A percentile compares a stretch with the other conserved stretches of the same genome.
Evolutionary conservation across 2,888 invertebrate genomes (phyloP).

Genomic region (Trisateles emortualis): DNA sequence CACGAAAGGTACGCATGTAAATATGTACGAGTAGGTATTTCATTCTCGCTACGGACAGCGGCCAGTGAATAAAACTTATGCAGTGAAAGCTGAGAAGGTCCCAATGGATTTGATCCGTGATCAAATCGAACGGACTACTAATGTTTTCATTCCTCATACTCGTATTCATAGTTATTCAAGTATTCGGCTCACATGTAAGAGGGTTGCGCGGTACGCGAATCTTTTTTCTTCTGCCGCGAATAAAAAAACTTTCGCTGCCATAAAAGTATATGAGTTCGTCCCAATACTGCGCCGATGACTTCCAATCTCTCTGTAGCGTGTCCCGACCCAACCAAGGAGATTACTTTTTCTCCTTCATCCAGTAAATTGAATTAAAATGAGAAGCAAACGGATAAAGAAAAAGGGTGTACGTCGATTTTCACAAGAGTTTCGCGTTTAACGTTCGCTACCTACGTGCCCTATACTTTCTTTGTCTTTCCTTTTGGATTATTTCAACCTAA

Average conservation of each 20-base stretch:
- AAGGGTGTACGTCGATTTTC: slow-evolving; percentile 79
- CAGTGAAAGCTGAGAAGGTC: slow-evolving; percentile 48
- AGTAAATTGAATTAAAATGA: slow-evolving; percentile 86
- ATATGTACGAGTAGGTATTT: neutral
- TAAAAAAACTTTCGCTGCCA: slow-evolving; percentile 81
- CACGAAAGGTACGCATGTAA: neutral
- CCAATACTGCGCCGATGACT: slow-evolving; percentile 84
- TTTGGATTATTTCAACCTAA: slow-evolving; percentile 10
- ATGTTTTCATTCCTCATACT: slow-evolving; percentile 66
- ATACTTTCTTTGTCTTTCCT: slow-evolving; percentile 53
- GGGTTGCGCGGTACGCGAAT: slow-evolving; percentile 71
- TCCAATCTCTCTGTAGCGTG: slow-evolving; percentile 82
- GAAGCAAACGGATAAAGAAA: slow-evolving; percentile 82
- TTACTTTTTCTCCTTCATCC: slow-evolving; percentile 85
- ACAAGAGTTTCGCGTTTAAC: slow-evolving; percentile 72
- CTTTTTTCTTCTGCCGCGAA: slow-evolving; percentile 79
- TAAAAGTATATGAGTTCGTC: slow-evolving; percentile 86
- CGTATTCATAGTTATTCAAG: slow-evolving; percentile 68
- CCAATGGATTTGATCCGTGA: slow-evolving; percentile 58
- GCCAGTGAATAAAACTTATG: slow-evolving; percentile 45
- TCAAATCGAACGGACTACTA: slow-evolving; percentile 67
- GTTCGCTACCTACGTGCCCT: slow-evolving; percentile 55
- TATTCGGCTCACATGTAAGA: slow-evolving; percentile 69
- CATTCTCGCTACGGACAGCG: neutral
- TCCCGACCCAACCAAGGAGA: slow-evolving; percentile 83